Evolutionary conservation across 2,888 invertebrate species (phyloP).

Genomic region (Sphaerophoria rueppellii): DNA sequence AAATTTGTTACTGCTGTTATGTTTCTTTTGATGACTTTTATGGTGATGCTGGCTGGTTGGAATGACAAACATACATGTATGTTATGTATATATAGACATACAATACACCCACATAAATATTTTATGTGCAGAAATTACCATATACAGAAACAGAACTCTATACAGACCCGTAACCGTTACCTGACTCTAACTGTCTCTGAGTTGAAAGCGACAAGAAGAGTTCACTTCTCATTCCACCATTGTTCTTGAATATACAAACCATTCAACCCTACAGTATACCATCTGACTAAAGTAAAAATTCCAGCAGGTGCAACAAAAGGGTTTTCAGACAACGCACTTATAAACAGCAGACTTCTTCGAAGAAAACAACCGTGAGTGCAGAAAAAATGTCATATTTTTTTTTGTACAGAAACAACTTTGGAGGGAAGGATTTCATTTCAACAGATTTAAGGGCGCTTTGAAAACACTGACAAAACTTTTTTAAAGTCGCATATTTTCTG

Average conservation of each 20-base stretch:
- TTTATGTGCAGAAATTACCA: slow-evolving; percentile 70
- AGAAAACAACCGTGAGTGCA: slow-evolving; percentile 2
- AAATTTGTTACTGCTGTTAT: slow-evolving; percentile 73
- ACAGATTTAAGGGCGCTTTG: neutral
- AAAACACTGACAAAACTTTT: no score
- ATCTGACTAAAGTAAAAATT: slow-evolving; percentile 16
- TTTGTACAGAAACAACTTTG: neutral
- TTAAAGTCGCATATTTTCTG: no score
- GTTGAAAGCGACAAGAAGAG: slow-evolving; percentile 29
- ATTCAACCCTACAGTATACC: neutral
- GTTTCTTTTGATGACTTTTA: slow-evolving; percentile 72
- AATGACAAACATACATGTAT: slow-evolving; percentile 51
- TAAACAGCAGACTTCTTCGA: slow-evolving; percentile 50
- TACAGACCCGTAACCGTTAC: neutral
- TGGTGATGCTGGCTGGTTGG: slow-evolving; percentile 71
- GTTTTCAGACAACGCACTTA: slow-evolving; percentile 61
- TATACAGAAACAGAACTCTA: slow-evolving; percentile 51
- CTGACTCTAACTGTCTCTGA: slow-evolving; percentile 17
- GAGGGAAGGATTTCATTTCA: slow-evolving; percentile 11
- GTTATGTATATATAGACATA: neutral
- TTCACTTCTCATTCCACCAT: neutral
- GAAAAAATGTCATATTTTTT: slow-evolving; percentile 26
- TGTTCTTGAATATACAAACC: neutral
- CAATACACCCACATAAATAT: slow-evolving; percentile 68
- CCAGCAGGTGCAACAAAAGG: slow-evolving; percentile 67